Conservation (phyloP, 2,888 invertebrate genomes). For the Xestobium rufovillosum region DNA sequence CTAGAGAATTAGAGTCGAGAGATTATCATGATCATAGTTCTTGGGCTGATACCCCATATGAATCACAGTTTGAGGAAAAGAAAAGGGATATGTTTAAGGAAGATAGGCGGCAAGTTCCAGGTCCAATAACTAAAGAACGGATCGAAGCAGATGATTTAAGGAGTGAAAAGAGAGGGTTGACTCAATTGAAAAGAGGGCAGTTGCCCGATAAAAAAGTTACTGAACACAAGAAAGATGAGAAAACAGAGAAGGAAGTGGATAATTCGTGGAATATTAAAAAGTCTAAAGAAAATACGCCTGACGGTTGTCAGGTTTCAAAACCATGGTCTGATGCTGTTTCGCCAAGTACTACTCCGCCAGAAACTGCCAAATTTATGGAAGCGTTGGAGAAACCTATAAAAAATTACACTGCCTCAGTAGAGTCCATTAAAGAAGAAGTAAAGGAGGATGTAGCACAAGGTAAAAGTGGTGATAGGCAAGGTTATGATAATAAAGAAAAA, state of each 20-base stretch:
- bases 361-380: slow-evolving; percentile 43
- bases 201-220: slow-evolving; percentile 30
- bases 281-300: slow-evolving; percentile 21
- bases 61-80: slow-evolving; percentile 36
- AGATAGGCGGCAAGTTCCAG: slow-evolving; percentile 47
- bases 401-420: too few species aligned
- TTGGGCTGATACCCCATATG: slow-evolving; percentile 45
- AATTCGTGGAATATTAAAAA: slow-evolving; percentile 18
- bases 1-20: slow-evolving; percentile 40
- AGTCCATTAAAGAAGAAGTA: slow-evolving; percentile 3
- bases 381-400: slow-evolving; percentile 39
- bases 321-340: slow-evolving; percentile 44
- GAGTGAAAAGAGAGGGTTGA: slow-evolving; percentile 46
- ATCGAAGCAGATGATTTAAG: slow-evolving; percentile 51
- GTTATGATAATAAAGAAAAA: slow-evolving; percentile 23
- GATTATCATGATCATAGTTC: slow-evolving; percentile 34
- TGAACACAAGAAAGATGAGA: slow-evolving; percentile 30
- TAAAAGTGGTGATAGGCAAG: slow-evolving; percentile 39
- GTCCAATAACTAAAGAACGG: slow-evolving; percentile 54
- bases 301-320: slow-evolving; percentile 30
- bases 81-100: slow-evolving; percentile 34
- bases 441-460: slow-evolving; percentile 17
- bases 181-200: slow-evolving; percentile 46
- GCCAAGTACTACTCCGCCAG: slow-evolving; percentile 34
- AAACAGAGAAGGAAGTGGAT: slow-evolving; percentile 19